These are phyloP conservation scores for Ctena decussata DNA, from an alignment of 2,888 invertebrate species.

Conservation along the genomic window DNA sequence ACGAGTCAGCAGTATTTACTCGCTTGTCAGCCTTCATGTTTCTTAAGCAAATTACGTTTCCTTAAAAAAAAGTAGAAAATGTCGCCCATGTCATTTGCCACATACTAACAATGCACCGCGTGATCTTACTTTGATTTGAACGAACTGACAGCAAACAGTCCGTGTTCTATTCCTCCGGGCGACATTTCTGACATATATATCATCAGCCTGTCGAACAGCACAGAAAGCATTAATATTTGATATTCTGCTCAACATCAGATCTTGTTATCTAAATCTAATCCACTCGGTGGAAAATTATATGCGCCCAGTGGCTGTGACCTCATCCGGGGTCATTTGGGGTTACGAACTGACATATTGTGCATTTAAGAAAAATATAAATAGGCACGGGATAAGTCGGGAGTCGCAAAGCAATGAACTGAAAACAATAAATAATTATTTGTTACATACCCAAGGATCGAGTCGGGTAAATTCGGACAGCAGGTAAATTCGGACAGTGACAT, in stretches of 20 bases:
- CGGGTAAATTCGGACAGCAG: no score
- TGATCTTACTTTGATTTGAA: constrained; percentile 10
- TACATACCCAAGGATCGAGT: no score
- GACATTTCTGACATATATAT: constrained; percentile 13
- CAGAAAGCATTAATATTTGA: constrained; percentile 3
- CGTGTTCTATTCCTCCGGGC: not conserved
- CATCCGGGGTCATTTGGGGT: not conserved
- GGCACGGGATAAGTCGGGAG: no score
- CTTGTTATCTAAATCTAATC: constrained; percentile 4
- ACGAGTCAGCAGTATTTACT: no score
- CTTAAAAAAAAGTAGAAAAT: not conserved
- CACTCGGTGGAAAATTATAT: constrained; percentile 3
- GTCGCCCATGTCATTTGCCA: not conserved
- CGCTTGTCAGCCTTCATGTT: no score
- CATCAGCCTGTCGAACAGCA: not conserved
- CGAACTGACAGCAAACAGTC: not conserved
- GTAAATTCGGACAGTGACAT: no score
- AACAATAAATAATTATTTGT: no score
- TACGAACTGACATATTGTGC: not conserved
- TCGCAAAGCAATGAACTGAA: no score
- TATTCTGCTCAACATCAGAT: not conserved
- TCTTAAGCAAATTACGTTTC: no score
- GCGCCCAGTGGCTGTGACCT: not conserved
- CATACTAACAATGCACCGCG: not conserved
- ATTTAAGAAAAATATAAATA: no score